A percentile compares a stretch with the other conserved stretches of the same genome.
These are phyloP conservation scores for Urechis unicinctus DNA, from an alignment of 2,888 invertebrate genomes.

Conservation along the genomic window DNA sequence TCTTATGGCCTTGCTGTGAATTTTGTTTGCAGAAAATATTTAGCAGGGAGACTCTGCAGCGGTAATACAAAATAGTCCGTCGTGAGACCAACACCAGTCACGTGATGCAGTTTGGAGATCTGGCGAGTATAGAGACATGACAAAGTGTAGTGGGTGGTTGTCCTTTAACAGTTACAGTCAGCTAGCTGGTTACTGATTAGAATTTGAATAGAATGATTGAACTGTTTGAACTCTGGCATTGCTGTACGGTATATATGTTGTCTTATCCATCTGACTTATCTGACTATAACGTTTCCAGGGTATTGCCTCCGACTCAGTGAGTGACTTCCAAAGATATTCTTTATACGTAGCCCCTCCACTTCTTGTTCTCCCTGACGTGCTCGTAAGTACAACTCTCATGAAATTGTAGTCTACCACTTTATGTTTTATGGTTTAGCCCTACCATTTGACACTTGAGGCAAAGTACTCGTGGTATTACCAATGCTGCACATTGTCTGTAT, in stretches of 20 bases:
- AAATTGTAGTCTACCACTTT: too few species aligned
- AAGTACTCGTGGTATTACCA: too few species aligned
- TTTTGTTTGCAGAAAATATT: constrained; percentile 50
- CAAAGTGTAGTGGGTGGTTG: too few species aligned
- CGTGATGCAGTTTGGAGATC: constrained; percentile 58
- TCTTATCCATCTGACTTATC: too few species aligned
- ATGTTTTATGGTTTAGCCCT: too few species aligned
- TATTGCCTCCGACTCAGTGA: constrained; percentile 16
- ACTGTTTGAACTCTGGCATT: too few species aligned
- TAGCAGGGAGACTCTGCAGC: constrained; percentile 53
- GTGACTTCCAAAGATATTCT: constrained; percentile 15
- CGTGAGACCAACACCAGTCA: constrained; percentile 50
- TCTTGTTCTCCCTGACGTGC: constrained; percentile 8
- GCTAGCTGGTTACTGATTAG: too few species aligned
- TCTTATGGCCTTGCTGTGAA: neutral
- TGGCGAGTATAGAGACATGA: constrained; percentile 27
- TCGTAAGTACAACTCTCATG: constrained; percentile 6
- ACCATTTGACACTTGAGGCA: too few species aligned
- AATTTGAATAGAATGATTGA: too few species aligned
- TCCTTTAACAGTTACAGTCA: too few species aligned
- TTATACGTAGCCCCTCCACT: neutral
- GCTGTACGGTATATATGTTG: too few species aligned
- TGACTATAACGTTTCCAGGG: constrained; percentile 4
- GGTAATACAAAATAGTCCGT: constrained; percentile 53
- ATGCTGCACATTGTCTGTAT: too few species aligned